Percentiles rank a stretch among this genome's conserved stretches.
These are phyloP conservation scores for Stenichneumon culpator DNA, from an alignment of 2,888 invertebrate genomes.

Conservation along the genomic window DNA sequence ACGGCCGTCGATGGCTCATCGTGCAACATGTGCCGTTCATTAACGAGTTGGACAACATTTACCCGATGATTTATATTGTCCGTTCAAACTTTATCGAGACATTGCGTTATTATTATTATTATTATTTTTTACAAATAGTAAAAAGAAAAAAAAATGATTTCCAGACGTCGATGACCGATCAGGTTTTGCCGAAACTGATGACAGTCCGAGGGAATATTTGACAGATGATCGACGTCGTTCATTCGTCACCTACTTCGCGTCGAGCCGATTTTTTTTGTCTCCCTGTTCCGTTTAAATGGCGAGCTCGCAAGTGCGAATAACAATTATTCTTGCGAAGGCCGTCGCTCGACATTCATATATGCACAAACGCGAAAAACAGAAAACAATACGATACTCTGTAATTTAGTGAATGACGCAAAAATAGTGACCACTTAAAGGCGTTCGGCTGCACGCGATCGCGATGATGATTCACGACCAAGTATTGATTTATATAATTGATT, in stretches of 20 bases:
- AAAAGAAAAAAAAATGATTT: conserved; percentile 24
- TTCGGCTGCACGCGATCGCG: background rate
- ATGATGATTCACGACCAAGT: conserved; percentile 39
- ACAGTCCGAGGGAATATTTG: conserved; percentile 49
- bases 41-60: conserved; percentile 70
- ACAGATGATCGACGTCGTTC: conserved; percentile 53
- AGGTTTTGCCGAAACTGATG: conserved; percentile 61
- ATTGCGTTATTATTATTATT: background rate
- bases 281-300: background rate
- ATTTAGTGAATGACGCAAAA: conserved; percentile 26
- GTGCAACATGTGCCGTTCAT: conserved; percentile 64
- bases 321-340: conserved; percentile 18
- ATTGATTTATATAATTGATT: background rate
- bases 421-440: background rate
- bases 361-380: background rate
- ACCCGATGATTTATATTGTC: conserved; percentile 71
- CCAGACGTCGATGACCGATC: conserved; percentile 54
- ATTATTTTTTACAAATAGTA: background rate
- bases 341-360: background rate
- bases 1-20: conserved; percentile 72
- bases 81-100: conserved; percentile 36
- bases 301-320: background rate
- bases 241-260: conserved; percentile 32
- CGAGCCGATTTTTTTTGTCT: conserved; percentile 8
- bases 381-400: background rate